Evolutionary conservation across 2,888 invertebrate species (phyloP).

Genomic region (Eurytoma adleriae): DNA sequence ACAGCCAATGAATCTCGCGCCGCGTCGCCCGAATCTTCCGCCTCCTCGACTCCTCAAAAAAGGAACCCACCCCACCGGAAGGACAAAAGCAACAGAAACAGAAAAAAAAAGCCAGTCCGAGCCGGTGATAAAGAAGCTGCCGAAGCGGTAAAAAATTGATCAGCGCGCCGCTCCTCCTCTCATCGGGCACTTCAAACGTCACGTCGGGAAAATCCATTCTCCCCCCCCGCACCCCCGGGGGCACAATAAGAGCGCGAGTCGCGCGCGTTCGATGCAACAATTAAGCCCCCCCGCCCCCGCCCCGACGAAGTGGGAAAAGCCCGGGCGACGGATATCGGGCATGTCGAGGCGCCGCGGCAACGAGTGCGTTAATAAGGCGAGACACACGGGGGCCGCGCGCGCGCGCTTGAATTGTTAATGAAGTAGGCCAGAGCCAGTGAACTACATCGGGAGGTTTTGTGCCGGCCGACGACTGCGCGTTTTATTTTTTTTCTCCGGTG

Average conservation of each 20-base stretch:
- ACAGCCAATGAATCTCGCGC: too few species aligned
- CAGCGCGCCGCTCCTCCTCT: constrained; percentile 12
- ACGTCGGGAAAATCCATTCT: constrained; percentile 47
- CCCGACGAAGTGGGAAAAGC: neutral
- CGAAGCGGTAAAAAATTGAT: constrained; percentile 46
- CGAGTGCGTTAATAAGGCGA: constrained; percentile 38
- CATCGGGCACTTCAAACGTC: constrained; percentile 48
- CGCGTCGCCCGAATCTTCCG: too few species aligned
- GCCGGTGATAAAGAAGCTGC: constrained; percentile 4
- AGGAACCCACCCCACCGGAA: neutral
- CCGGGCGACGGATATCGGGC: constrained; percentile 36
- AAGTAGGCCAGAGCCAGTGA: constrained; percentile 53
- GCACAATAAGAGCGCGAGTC: constrained; percentile 36
- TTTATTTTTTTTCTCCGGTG: neutral
- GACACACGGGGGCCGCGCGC: neutral
- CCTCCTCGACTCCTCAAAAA: too few species aligned
- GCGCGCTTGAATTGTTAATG: constrained; percentile 46
- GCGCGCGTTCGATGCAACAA: constrained; percentile 28
- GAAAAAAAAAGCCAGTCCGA: neutral
- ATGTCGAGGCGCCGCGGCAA: constrained; percentile 26
- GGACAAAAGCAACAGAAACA: neutral
- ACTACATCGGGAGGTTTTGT: constrained; percentile 37
- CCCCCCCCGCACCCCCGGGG: neutral
- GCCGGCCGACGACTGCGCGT: neutral
- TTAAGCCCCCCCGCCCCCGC: constrained; percentile 25